Conservation (phyloP, 1,140 invertebrate genomes). For the Pogonomyrmex californicus region DNA sequence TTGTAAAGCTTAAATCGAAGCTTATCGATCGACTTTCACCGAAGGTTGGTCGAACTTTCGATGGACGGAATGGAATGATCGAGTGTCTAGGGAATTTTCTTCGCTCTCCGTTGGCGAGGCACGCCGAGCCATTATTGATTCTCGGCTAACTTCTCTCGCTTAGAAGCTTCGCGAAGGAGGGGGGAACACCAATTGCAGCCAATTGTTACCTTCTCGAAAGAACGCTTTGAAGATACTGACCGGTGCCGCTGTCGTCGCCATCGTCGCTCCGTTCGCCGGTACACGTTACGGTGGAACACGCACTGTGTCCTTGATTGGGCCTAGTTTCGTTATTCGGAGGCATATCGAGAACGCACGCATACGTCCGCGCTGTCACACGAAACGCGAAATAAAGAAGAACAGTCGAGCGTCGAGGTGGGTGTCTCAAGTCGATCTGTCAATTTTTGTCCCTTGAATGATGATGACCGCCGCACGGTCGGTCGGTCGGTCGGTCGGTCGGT, state of each 20-base stretch:
- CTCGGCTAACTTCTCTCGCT: too few relatives aligned
- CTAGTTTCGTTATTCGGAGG: background rate
- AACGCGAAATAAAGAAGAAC: constrained; percentile 8
- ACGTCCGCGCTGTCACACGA: background rate
- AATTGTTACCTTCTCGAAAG: background rate
- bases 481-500: background rate
- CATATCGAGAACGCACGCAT: background rate
- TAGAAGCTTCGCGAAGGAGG: constrained; percentile 19
- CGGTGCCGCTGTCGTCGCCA: constrained; percentile 6
- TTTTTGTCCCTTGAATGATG: background rate
- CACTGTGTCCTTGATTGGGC: background rate
- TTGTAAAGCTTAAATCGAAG: too few relatives aligned
- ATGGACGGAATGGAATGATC: too few relatives aligned
- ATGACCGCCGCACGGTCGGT: background rate
- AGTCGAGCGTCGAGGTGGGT: constrained; percentile 37
- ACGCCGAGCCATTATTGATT: background rate
- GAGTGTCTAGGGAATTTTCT: background rate
- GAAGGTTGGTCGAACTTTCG: too few relatives aligned
- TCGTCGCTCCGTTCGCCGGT: constrained; percentile 9
- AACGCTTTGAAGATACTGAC: background rate
- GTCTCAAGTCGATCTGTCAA: constrained; percentile 29
- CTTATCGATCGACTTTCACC: too few relatives aligned
- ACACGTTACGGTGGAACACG: background rate
- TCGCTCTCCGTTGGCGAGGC: background rate
- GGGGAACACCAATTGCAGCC: background rate